Base-by-base conservation (phyloP, 2,797 vertebrate species). In the Acrossocheilus fasciatus region DNA sequence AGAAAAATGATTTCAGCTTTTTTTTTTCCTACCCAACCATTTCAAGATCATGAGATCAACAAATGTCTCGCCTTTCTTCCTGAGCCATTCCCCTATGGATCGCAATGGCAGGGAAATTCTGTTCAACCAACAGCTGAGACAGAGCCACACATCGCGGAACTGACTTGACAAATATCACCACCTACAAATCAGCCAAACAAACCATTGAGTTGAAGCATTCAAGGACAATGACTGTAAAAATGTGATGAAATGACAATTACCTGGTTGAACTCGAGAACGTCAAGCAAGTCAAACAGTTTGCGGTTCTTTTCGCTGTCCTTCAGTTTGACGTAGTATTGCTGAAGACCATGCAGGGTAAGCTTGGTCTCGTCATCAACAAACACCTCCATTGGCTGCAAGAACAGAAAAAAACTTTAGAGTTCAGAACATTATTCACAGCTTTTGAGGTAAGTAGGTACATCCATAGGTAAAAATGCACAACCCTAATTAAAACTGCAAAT, bases 311-410 rank as follows among this genome's bases (percentile, higher is more conserved):
- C 97, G 0, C 96, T 97, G 95, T 98, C 97, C 93, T 98, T 98
- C 91, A 98, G 95, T 82, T 98, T 98, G 91, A 96, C 96, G 75
- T 98, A 98, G 92, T 98, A 96, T 84, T 98, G 97, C 90, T 98
- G 97, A 75, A 98, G 94, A 18, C 97, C 97, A 1, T 98, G 97
- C 39, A 98, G 94, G 0, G 97, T 98, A 18, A 98, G 96, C 91
- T 98, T 98, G 64, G 97, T 98, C 93, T 98, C 97, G 0, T 98
- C 97, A 0, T 98, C 97, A 90, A 98, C 97, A 92, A 98, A 98
- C 57, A 98, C 97, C 87, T 98, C 97, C 97, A 98, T 98, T 30
- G 97, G 97, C 97, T 98, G 89, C 26, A 68, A 39, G 6, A 54
- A 8, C 4, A 73, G n/a, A 20, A 11, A 18, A 18, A 10, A 84